Conservation (phyloP, 2,113 vertebrate genomes). For the Ailurus styani region DNA sequence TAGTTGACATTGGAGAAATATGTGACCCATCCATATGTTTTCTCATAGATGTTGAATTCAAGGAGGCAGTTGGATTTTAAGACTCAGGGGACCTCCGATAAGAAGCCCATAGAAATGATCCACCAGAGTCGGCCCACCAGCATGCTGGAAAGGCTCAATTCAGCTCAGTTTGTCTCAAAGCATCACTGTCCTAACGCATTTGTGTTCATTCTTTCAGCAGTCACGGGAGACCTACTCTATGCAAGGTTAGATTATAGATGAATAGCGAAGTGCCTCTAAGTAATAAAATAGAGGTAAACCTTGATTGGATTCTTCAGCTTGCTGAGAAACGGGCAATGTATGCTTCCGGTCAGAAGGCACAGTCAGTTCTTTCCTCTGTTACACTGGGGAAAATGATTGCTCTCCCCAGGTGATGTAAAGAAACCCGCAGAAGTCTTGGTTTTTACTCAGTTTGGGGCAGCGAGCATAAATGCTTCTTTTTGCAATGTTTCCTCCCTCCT, state of each 20-base stretch:
- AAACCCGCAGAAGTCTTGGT: neutral
- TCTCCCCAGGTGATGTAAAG: neutral
- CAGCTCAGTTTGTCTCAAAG: neutral
- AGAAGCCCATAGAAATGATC: neutral
- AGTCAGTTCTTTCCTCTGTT: neutral
- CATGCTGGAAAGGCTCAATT: neutral
- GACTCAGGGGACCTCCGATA: neutral
- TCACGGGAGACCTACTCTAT: neutral
- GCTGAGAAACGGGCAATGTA: neutral
- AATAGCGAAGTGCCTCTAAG: neutral
- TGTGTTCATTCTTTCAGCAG: neutral
- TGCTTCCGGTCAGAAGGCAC: neutral
- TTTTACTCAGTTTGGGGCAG: neutral
- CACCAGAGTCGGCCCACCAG: neutral
- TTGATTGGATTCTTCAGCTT: neutral
- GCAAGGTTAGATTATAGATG: neutral
- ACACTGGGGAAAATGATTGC: neutral
- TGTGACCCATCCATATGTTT: slow-evolving; percentile 8
- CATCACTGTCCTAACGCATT: neutral
- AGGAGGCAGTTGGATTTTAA: slow-evolving; percentile 15
- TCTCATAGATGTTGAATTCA: slow-evolving; percentile 8
- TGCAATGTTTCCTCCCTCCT: neutral
- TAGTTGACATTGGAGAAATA: slow-evolving; percentile 25
- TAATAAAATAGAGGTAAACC: neutral
- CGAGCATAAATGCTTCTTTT: neutral